phyloP scores from a whole-genome alignment of 2,888 invertebrate species.

The Rhorus exstirpatorius region DNA sequence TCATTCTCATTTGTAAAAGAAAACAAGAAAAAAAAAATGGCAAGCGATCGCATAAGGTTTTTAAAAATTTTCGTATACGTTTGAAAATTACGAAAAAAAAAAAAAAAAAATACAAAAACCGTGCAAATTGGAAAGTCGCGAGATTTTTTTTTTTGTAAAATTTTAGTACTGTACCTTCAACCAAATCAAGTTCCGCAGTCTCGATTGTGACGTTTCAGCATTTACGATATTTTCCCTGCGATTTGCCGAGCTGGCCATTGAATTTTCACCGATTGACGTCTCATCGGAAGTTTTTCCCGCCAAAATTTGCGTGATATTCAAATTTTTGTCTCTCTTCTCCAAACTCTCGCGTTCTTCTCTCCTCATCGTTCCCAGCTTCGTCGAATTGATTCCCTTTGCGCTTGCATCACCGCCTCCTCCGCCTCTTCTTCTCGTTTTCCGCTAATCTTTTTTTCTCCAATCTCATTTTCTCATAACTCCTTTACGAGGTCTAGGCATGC shows the following conservation, averaged over 20 bases:
- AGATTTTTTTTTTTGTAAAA: no score
- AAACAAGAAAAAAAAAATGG: no score
- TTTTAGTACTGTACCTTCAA: constrained; percentile 48
- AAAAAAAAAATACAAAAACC: no score
- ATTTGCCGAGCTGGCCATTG: neutral
- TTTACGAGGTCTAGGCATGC: no score
- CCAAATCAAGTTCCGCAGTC: constrained; percentile 57
- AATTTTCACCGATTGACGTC: neutral
- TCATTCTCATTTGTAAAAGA: no score
- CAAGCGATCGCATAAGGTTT: no score
- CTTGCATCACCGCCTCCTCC: constrained; percentile 72
- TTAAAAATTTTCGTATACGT: no score
- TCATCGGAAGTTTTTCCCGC: constrained; percentile 39
- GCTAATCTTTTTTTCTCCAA: constrained; percentile 83
- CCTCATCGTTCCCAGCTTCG: constrained; percentile 8
- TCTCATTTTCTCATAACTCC: constrained; percentile 85
- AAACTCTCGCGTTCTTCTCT: constrained; percentile 68
- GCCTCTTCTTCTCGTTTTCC: constrained; percentile 79
- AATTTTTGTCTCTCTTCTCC: constrained; percentile 75
- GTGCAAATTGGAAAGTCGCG: no score
- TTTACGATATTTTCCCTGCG: constrained; percentile 22
- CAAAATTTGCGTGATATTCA: constrained; percentile 51
- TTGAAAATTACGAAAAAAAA: no score
- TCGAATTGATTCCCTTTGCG: constrained; percentile 67
- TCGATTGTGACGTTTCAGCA: constrained; percentile 43